Base-by-base conservation (phyloP, 1,140 invertebrate species). In the Drosophila arizonae region DNA sequence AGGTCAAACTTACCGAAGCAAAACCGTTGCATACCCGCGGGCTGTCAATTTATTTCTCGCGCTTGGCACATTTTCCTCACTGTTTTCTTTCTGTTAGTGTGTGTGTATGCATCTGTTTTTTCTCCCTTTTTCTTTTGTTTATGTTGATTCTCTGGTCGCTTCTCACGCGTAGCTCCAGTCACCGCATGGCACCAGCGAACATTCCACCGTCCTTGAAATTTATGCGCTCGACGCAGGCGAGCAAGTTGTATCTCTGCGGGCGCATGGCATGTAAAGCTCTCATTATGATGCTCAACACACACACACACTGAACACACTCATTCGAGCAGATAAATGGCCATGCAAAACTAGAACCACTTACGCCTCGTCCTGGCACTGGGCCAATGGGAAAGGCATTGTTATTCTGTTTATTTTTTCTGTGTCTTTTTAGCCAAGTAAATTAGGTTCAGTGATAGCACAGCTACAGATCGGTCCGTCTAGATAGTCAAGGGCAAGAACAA, bases 191-290 rank as follows among this genome's bases (percentile, higher is more conserved):
- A 71, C 66, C 54, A 55, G 36, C 55, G 11, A 48, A 33, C 62
- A 8, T 43, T 33, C 51, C 26, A 24, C 63, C 50, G 82, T 82
- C 82, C 82, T 88, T 87, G 82, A 87, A 88, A 87, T 87, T 87
- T 87, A 87, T 87, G 82, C 84, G 72, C 87, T 82, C 68, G 24
- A 79, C 79, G 79, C 82, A 87, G 84, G 84, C 84, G 55, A 87
- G 79, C 73, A 76, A 66, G 66, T 67, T 41, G 46, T 28, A 45
- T 13, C 63, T 74, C 43, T 17, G 43, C 43, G 43, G 82, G 76
- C 79, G 77, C 79, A 79, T 87, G 80, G 84, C 84, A 73, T 87
- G 84, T 84, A 89, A 87, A 80, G 70, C 79, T 77, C 79, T 88
- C 86, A 87, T 87, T 89, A 87, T 84, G 76, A 43, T 88, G 70